Conservation (phyloP, 2,113 vertebrate genomes). For the Isurus oxyrinchus region DNA sequence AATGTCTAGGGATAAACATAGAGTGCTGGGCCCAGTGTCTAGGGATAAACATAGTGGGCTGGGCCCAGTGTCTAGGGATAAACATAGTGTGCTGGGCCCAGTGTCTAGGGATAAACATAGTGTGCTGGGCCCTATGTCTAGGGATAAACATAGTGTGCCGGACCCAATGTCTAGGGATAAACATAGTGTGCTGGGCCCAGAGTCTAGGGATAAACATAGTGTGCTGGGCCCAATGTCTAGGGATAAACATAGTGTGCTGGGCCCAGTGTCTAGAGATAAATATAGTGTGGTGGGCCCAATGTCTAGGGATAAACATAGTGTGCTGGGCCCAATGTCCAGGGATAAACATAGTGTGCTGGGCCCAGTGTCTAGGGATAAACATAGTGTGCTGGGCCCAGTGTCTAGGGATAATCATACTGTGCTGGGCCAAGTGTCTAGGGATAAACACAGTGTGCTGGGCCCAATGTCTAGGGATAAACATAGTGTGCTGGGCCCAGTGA, state of each 20-base stretch:
- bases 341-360: not conserved
- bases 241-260: not conserved
- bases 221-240: not conserved
- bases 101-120: too few species aligned
- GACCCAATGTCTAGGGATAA: too few species aligned
- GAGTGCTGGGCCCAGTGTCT: not conserved
- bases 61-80: too few species aligned
- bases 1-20: too few species aligned
- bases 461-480: too few species aligned
- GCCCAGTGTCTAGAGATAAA: too few species aligned
- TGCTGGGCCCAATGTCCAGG: not conserved
- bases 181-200: not conserved
- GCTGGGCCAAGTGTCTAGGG: not conserved
- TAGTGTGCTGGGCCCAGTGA: not conserved
- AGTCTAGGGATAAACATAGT: too few species aligned
- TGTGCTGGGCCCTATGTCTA: not conserved
- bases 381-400: not conserved
- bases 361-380: too few species aligned
- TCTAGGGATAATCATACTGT: too few species aligned
- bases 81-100: not conserved
- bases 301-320: too few species aligned
- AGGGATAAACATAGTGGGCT: not conserved
- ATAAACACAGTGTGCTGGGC: not conserved
- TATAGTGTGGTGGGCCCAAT: not conserved
- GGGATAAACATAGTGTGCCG: not conserved